A percentile compares a stretch with the other conserved stretches of the same genome.
Evolutionary conservation across 2,888 invertebrate genomes (phyloP).

Genomic region (Zootermopsis nevadensis): DNA sequence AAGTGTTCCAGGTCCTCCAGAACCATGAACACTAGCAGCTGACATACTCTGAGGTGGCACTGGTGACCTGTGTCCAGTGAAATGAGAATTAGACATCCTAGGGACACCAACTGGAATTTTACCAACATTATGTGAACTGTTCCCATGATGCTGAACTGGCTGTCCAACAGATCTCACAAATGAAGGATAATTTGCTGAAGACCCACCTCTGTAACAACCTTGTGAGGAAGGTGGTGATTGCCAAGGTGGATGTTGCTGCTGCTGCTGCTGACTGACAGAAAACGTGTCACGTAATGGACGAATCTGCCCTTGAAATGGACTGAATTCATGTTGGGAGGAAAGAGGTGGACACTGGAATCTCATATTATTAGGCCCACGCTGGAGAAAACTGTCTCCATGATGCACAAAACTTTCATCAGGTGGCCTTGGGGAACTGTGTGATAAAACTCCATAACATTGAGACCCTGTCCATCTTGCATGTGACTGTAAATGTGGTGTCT

Average conservation of each 20-base stretch:
- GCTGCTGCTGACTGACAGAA: not conserved
- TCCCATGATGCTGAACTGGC: conserved; percentile 3
- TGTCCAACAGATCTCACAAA: not conserved
- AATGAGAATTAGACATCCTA: conserved; percentile 12
- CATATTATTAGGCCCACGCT: not conserved
- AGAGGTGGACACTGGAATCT: not conserved
- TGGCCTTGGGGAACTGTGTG: conserved; percentile 3
- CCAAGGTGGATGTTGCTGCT: conserved; percentile 2
- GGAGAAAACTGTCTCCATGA: not conserved
- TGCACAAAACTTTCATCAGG: conserved; percentile 9
- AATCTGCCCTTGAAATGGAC: conserved; percentile 3
- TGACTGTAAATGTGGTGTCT: not conserved
- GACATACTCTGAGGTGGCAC: not conserved
- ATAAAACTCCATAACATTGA: conserved; percentile 31
- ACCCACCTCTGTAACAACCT: not conserved
- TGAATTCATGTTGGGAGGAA: not conserved
- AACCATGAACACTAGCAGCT: not conserved
- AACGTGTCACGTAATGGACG: not conserved
- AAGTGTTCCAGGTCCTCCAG: not conserved
- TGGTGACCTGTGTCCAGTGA: not conserved
- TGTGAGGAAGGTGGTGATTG: conserved; percentile 1
- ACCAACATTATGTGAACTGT: not conserved
- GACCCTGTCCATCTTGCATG: conserved; percentile 26
- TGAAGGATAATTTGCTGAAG: not conserved
- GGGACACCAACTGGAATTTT: conserved; percentile 8